Base-by-base conservation (phyloP, 2,113 vertebrate species). In the Delphinus delphis region DNA sequence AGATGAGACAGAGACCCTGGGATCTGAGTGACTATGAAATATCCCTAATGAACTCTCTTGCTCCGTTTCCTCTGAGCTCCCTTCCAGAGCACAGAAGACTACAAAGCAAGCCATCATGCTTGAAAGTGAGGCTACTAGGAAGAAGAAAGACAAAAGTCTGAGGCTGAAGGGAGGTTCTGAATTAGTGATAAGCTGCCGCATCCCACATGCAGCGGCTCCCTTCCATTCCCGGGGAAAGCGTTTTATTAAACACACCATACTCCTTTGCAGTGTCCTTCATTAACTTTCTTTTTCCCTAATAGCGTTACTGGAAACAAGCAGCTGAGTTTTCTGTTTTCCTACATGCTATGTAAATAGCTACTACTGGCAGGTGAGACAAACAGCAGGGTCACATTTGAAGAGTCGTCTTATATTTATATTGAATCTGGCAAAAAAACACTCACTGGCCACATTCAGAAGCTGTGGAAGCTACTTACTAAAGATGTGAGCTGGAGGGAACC, bases 31-130 rank as follows among this genome's bases (percentile, higher is more conserved):
- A 67, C 97, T 97, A 58, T 67, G 93, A 96, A 97, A 97, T 81
- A 81, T 81, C 76, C 80, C 96, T 98, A 97, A 98, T 97, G 97
- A 98, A 97, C 95, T 97, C 97, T 94, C 92, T n/a, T 1, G 41
- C 81, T 93, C 79, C 3, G 2, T 60, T 88, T 93, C 90, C 83
- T 90, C 95, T 55, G 79, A 31, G 92, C 83, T 68, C 58, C 36
- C 95, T 74, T 95, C 79, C 93, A 58, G 89, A 93, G 96, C 79
- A 82, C 28, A 23, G 76, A 8, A 5, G 44, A 93, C 97, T 96
- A 97, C 97, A 97, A 96, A 97, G 98, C 68, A 79, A 95, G 65
- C 83, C 92, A 71, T 91, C 79, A 25, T 0, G 60, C 96, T 95
- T 97, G 96, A 95, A 97, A 97, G 96, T 77, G 73, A 25, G 20